Base-by-base conservation (phyloP, 2,113 vertebrate species). In the Rhombomys opimus region DNA sequence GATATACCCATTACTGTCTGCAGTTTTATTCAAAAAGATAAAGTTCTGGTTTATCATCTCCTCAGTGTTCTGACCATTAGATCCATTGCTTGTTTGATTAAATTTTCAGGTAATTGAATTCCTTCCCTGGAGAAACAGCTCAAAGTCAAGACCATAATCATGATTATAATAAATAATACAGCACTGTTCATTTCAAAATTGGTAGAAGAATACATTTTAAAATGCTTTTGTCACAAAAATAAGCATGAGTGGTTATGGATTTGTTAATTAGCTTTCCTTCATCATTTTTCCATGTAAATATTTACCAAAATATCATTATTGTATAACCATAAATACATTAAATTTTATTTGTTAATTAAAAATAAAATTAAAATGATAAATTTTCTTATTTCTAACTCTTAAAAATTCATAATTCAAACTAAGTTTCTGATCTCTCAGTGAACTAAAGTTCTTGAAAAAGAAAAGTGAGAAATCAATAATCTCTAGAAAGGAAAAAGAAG, bases 21-120 rank as follows among this genome's bases (percentile, higher is more conserved):
- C 73, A 59, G 68, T 93, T 85, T 76, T 90, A 75, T 59, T 94
- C 75, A 84, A 93, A 89, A 61, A 12, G 11, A 10, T 32, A 85
- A 27, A 50, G 0, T 90, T 32, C 46, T 2, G 7, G 3, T 81
- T 84, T 84, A 75, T 93, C 84, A 41, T 63, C 35, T 25, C 15
- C 14, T 88, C 68, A 75, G 2, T 87, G 30, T 78, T 89, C 80
- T 91, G 68, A 78, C 17, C 57, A 52, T 52, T 91, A 70, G n/a
- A 61, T 12, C n/a, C 38, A 81, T 72, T 89, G 15, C 59, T 90
- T 85, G 20, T 25, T 75, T 94, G 52, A 92, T 95, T 88, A 88
- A 46, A 46, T 88, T 94, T 96, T 89, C 46, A 96, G 63, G 77
- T 67, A 67, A 54, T 32, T 23, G 25, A 94, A 92, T 86, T 85